Evolutionary conservation across 2,888 invertebrate species (phyloP).

Genomic region (Parnassius orleans): DNA sequence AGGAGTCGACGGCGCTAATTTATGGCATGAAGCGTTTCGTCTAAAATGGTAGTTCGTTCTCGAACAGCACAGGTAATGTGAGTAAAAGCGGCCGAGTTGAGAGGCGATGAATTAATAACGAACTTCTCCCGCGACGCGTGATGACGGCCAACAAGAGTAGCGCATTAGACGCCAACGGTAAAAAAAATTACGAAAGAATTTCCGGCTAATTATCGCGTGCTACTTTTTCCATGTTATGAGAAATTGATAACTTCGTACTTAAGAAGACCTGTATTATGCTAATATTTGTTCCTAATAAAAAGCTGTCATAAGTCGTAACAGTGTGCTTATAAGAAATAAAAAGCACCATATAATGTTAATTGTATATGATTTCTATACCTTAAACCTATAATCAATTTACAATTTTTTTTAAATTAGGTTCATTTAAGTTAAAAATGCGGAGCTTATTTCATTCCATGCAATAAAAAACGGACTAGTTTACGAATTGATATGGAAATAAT

Average conservation of each 20-base stretch:
- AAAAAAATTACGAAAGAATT: slow-evolving; percentile 49
- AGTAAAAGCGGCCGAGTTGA: slow-evolving; percentile 64
- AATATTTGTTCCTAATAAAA: slow-evolving; percentile 1
- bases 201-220: slow-evolving; percentile 54
- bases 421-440: too few relatives aligned
- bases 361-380: not conserved
- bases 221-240: slow-evolving; percentile 28
- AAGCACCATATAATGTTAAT: not conserved
- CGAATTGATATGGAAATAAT: too few relatives aligned
- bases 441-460: too few relatives aligned
- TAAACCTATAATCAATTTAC: too few relatives aligned
- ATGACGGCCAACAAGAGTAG: slow-evolving; percentile 79
- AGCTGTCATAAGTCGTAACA: too few relatives aligned
- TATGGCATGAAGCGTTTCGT: slow-evolving; percentile 32
- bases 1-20: slow-evolving; percentile 15
- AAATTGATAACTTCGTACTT: slow-evolving; percentile 24
- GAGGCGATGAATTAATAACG: slow-evolving; percentile 76
- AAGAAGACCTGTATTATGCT: slow-evolving; percentile 6
- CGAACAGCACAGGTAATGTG: slow-evolving; percentile 54
- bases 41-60: slow-evolving; percentile 43
- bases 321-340: too few relatives aligned
- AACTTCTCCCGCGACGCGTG: slow-evolving; percentile 77
- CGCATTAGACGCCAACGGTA: slow-evolving; percentile 72
- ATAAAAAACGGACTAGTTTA: too few relatives aligned
- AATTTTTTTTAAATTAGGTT: too few relatives aligned